phyloP scores from a whole-genome alignment of 2,888 invertebrate species.

The Tribolium freemani region DNA sequence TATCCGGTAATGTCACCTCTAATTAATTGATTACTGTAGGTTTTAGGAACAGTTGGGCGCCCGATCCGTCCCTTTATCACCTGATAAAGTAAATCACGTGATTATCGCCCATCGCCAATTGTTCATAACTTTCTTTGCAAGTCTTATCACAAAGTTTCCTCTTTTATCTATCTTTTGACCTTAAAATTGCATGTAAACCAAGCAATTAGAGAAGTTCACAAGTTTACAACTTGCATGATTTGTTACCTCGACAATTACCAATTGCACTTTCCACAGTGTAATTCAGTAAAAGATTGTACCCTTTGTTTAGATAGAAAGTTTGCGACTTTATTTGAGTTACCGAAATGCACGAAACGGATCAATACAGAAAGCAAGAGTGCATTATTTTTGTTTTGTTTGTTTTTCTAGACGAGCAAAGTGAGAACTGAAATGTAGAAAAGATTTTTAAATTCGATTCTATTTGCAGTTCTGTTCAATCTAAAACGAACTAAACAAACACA shows the following conservation, averaged over 20 bases:
- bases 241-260: constrained; percentile 9
- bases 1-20: not conserved
- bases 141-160: constrained; percentile 14
- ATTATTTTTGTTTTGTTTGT: constrained; percentile 10
- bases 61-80: not conserved
- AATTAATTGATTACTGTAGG: not conserved
- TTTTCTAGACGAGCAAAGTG: constrained; percentile 11
- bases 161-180: constrained; percentile 21
- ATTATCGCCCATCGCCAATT: constrained; percentile 9
- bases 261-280: constrained; percentile 10
- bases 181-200: constrained; percentile 24
- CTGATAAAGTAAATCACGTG: not conserved
- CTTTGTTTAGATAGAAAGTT: not conserved
- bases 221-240: constrained; percentile 33
- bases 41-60: not conserved
- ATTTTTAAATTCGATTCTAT: constrained; percentile 1
- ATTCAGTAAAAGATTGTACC: not conserved
- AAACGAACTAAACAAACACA: constrained; percentile 29
- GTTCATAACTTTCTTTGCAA: constrained; percentile 6
- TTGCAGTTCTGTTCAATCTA: constrained; percentile 9
- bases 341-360: not conserved
- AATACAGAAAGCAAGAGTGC: constrained; percentile 15
- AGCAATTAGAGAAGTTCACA: constrained; percentile 32
- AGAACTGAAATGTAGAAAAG: not conserved
- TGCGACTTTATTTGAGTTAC: not conserved